Percentiles rank a stretch among this genome's conserved stretches.
These are phyloP conservation scores for Malurus alboscapulatus DNA, from an alignment of 2,113 vertebrate genomes.

Conservation along the genomic window DNA sequence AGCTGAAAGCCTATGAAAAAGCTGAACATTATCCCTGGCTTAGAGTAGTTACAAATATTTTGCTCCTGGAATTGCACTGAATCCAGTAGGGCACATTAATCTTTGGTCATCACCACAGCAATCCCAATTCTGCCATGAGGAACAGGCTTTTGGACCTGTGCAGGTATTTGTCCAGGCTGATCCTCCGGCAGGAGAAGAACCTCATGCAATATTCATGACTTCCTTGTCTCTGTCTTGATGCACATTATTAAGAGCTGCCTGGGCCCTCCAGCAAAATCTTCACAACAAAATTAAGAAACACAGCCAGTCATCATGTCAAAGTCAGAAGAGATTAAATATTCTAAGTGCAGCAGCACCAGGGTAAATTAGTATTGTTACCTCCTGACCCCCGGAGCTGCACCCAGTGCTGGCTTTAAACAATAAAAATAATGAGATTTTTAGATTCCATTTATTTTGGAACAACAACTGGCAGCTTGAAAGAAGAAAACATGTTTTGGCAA, in stretches of 20 bases:
- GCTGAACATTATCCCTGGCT: not conserved
- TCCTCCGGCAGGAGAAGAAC: not conserved
- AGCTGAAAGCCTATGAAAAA: not conserved
- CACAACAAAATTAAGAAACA: constrained; percentile 52
- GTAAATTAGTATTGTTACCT: constrained; percentile 64
- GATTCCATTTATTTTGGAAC: constrained; percentile 62
- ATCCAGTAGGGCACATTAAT: not conserved
- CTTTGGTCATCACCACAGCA: not conserved
- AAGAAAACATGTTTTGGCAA: constrained; percentile 61
- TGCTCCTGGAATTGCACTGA: not conserved
- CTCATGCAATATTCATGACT: constrained; percentile 29
- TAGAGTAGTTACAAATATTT: not conserved
- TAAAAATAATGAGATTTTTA: constrained; percentile 72
- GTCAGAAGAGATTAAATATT: constrained; percentile 65
- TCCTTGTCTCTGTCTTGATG: constrained; percentile 13
- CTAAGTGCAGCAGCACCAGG: constrained; percentile 34
- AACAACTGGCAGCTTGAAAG: constrained; percentile 60
- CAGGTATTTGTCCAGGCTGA: not conserved
- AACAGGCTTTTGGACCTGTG: not conserved
- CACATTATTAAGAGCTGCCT: constrained; percentile 31
- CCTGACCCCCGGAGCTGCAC: constrained; percentile 42
- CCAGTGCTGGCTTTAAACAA: constrained; percentile 60
- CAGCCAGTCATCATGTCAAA: constrained; percentile 55
- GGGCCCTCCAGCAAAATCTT: constrained; percentile 34
- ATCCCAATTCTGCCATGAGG: not conserved